Evolutionary conservation across 2,113 vertebrate genomes (phyloP).

Genomic region (Sprattus sprattus): DNA sequence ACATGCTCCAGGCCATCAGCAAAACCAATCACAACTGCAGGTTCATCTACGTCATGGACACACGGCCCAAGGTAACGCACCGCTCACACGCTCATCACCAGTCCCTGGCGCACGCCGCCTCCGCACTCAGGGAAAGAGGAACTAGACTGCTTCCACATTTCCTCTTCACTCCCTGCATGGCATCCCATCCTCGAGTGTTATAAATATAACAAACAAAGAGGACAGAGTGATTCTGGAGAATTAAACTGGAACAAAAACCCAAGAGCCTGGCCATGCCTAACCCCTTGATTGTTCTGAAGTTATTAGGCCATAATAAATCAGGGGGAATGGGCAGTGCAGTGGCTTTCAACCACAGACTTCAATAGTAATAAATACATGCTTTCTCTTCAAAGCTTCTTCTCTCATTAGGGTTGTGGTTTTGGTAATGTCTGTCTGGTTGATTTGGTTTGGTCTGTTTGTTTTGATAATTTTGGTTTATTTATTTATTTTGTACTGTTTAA

Average conservation of each 20-base stretch:
- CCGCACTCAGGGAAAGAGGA: not conserved
- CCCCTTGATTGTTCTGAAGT: not conserved
- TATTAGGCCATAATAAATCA: not conserved
- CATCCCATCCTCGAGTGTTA: not conserved
- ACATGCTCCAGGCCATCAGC: slow-evolving; percentile 94
- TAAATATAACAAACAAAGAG: not conserved
- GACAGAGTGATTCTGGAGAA: not conserved
- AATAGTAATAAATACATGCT: not conserved
- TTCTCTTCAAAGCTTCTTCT: not conserved
- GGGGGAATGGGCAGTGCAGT: not conserved
- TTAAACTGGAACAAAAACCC: not conserved
- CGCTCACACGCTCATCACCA: no score
- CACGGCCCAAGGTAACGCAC: slow-evolving; percentile 86
- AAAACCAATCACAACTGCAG: slow-evolving; percentile 89
- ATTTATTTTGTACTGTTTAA: not conserved
- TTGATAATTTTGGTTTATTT: not conserved
- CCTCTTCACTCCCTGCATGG: not conserved
- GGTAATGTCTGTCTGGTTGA: not conserved
- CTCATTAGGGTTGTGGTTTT: not conserved
- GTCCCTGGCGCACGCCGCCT: no score
- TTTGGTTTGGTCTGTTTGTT: not conserved
- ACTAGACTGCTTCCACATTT: not conserved
- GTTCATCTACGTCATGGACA: slow-evolving; percentile 95
- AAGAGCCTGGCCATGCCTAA: not conserved
- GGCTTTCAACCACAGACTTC: not conserved